Evolutionary conservation across 2,113 vertebrate species (phyloP), one percentile per base, ranked within the genome.

Genomic region (Sarotherodon lohbergeri): DNA sequence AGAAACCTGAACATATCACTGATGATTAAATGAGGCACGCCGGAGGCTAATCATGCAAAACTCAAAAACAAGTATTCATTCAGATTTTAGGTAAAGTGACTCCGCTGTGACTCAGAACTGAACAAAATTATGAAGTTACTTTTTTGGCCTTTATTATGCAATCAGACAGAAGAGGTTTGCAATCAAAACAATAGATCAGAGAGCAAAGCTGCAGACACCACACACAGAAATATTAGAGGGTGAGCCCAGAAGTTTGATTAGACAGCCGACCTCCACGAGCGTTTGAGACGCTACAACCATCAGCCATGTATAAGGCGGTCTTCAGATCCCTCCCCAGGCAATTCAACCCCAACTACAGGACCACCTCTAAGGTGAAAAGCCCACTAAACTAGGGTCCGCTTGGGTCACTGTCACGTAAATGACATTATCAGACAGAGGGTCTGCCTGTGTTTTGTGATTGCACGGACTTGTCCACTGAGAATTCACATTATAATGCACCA

Each of bases 361-460:
- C 27, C 27, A 32, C 61, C 32, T 19, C 29, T 29, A 7, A 36
- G 16, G 59, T 34, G 9, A 63, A 17, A 63, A 32, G 5, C 5
- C 32, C 59, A 11, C 32, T 32, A 2, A 29, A 59, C 24, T 9
- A 29, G 3, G 24, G 0, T 29, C 2, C 13, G 1, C 7, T 16
- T 3, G 12, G 2, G 24, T 29, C 56, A 1, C 7, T 29, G 13
- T 32, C 27, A 59, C 14, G 7, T 59, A 32, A 0, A 5, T 9
- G 57, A 17, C 16, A 61, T 61, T 9, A 34, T 61, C 29, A 61
- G 57, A 9, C 27, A 10, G 57, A 32, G 57, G 7, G 56, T 17
- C 27, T 32, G 27, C 57, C 14, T 19, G 29, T 34, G 8, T 9
- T 61, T 0, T 32, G 27, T 61, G 57, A 61, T 6, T 0, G 27